Base-by-base conservation (phyloP, 53 echinoderm and acorn worm genomes). In the Mesocentrotus franciscanus region DNA sequence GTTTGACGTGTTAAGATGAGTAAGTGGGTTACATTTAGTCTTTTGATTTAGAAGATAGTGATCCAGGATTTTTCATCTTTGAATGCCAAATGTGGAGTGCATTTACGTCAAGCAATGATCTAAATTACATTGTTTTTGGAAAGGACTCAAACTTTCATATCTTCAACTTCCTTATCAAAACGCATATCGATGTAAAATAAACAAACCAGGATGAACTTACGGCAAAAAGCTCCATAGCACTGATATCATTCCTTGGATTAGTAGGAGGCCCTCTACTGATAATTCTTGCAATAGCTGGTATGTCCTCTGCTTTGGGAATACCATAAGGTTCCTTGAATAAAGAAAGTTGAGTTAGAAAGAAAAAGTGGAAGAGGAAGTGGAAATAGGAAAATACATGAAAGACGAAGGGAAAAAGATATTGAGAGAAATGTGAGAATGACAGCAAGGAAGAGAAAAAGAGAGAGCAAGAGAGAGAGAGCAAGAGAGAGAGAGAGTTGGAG, bases 261-360 rank as follows among this genome's bases (percentile, higher is more conserved):
- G 97, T 97, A 92, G 96, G 94, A 78, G 97, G 96, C 36, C 99
- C 99, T 92, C 97, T 93, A 90, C 96, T 99, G 71, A 99, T 96
- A 30, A 99, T 95, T 90, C 99, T 97, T 39, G 97, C 98, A n/a
- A 99, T 92, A 9, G 97, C 98, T 95, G 99, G 99, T 56, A 99
- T 97, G 56, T 97, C 97, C 3, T 97, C 97, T 60, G 96, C 92
- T 49, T 93, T 95, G 26, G 97, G 97, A 16, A 93, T 96, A 58
- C 95, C 96, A 92, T 93, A 96, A 6, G 97, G 95, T 81, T 98
- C 97, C 98, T 98, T 59, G 20, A 85, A 34, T 61, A 91, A 17
- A 91, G 91, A 64, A 35, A 36, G 22, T 59, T 13, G 26, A 56
- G 24, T 90, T 36, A 91, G 68, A 91, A 90, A 90, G 9, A 60